A percentile compares a stretch with the other conserved stretches of the same genome.
Conservation (phyloP, 2,888 invertebrate species). For the Acanthoscelides obtectus region DNA sequence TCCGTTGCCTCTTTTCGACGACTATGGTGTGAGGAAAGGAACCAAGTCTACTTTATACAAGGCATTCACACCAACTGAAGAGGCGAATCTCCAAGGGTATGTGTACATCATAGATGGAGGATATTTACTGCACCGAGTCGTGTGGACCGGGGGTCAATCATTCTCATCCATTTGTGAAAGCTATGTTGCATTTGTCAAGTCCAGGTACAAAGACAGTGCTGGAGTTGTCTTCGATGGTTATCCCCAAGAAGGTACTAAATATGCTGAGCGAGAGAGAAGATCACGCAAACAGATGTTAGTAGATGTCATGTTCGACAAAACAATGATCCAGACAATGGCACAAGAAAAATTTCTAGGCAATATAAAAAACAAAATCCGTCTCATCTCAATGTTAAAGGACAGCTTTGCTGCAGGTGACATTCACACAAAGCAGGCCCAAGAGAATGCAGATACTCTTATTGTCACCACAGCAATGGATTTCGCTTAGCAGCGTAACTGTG, state of each 20-base stretch:
- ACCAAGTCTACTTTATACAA: slow-evolving; percentile 10
- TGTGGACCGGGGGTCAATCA: slow-evolving; percentile 2
- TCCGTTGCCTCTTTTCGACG: slow-evolving; percentile 9
- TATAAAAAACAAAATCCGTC: slow-evolving; percentile 7
- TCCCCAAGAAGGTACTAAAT: slow-evolving; percentile 4
- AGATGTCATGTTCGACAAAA: slow-evolving; percentile 6
- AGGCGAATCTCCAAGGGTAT: slow-evolving; percentile 1
- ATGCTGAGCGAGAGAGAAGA: slow-evolving; percentile 6
- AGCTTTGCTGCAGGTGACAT: slow-evolving; percentile 5
- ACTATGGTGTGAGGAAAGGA: slow-evolving; percentile 12
- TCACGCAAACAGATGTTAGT: slow-evolving; percentile 3
- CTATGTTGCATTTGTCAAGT: slow-evolving; percentile 4
- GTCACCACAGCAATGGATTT: not conserved
- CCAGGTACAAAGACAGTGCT: slow-evolving; percentile 4
- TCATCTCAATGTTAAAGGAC: slow-evolving; percentile 4
- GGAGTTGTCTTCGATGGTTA: slow-evolving; percentile 2
- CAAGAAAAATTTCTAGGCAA: slow-evolving; percentile 7
- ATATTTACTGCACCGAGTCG: slow-evolving; percentile 4
- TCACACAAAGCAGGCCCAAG: slow-evolving; percentile 4
- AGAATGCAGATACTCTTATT: slow-evolving; percentile 4
- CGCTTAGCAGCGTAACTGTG: slow-evolving; percentile 1
- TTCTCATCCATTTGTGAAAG: slow-evolving; percentile 3
- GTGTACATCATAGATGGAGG: not conserved
- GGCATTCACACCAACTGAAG: not conserved
- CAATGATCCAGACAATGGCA: slow-evolving; percentile 5